Evolutionary conservation across 2,113 vertebrate genomes (phyloP).

Genomic region (Bettongia penicillata): DNA sequence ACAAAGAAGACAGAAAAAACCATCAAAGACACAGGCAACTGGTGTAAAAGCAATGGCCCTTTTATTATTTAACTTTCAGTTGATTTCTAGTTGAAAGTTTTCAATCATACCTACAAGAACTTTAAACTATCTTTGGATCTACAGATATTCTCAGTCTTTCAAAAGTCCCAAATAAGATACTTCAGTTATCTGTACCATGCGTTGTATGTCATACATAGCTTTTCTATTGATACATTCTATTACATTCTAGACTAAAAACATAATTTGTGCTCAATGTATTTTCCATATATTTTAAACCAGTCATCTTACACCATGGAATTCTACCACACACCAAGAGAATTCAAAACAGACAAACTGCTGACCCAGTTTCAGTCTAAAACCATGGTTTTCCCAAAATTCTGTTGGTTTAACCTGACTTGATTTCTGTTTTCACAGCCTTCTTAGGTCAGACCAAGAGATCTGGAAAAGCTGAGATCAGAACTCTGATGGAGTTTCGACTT

Average conservation of each 20-base stretch:
- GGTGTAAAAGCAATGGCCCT: no score
- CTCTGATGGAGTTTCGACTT: no score
- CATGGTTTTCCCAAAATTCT: background rate
- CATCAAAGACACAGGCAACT: background rate
- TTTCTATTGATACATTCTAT: background rate
- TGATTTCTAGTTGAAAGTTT: no score
- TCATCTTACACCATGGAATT: background rate
- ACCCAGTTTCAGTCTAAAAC: background rate
- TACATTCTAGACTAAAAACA: constrained; percentile 15
- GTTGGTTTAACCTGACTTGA: background rate
- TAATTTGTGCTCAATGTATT: background rate
- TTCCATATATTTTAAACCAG: background rate
- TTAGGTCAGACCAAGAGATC: background rate
- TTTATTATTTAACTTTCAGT: no score
- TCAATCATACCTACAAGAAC: no score
- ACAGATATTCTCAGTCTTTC: no score
- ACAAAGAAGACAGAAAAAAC: background rate
- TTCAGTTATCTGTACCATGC: background rate
- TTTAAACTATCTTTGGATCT: no score
- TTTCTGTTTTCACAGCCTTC: constrained; percentile 26
- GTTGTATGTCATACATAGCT: constrained; percentile 2
- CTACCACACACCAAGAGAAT: background rate
- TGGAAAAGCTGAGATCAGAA: background rate
- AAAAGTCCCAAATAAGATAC: background rate
- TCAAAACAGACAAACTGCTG: background rate